These are phyloP conservation scores for Drosophila maculinotata DNA, from an alignment of 2,888 invertebrate genomes.

Conservation along the genomic window DNA sequence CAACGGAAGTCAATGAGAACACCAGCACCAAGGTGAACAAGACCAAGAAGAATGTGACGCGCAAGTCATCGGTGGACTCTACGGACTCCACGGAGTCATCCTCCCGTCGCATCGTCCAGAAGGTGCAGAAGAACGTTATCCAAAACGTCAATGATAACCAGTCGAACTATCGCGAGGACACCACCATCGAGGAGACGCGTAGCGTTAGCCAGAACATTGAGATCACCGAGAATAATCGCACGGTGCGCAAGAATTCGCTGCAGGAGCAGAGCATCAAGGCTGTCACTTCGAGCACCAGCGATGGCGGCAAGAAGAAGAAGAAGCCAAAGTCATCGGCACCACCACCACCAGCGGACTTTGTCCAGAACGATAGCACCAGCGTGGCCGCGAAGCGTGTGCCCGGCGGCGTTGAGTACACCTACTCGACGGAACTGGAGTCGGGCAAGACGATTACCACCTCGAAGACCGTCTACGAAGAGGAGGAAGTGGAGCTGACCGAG, in stretches of 20 bases:
- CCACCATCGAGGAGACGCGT: slow-evolving; percentile 82
- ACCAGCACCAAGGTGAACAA: slow-evolving; percentile 76
- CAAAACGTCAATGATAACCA: slow-evolving; percentile 64
- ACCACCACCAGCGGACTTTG: slow-evolving; percentile 83
- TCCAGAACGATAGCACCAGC: slow-evolving; percentile 82
- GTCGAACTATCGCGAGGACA: slow-evolving; percentile 73
- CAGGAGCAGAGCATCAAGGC: slow-evolving; percentile 82
- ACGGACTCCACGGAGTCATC: slow-evolving; percentile 80
- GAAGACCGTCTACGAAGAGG: slow-evolving; percentile 84
- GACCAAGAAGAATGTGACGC: slow-evolving; percentile 76
- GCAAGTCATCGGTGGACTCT: slow-evolving; percentile 81
- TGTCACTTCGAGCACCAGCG: slow-evolving; percentile 65
- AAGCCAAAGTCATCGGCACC: slow-evolving; percentile 78
- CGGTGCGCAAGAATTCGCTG: slow-evolving; percentile 82
- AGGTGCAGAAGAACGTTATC: slow-evolving; percentile 69
- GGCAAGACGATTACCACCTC: slow-evolving; percentile 84
- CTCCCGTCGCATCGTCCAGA: slow-evolving; percentile 77
- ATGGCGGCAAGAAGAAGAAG: slow-evolving; percentile 77
- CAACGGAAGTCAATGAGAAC: slow-evolving; percentile 77
- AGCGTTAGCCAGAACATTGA: slow-evolving; percentile 82
- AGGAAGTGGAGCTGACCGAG: slow-evolving; percentile 83
- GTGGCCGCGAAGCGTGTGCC: slow-evolving; percentile 80
- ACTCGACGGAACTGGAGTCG: slow-evolving; percentile 82
- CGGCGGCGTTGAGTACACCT: slow-evolving; percentile 84
- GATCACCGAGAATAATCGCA: slow-evolving; percentile 82